Evolutionary conservation across 2,113 vertebrate genomes (phyloP).

Genomic region (Gavia stellata): DNA sequence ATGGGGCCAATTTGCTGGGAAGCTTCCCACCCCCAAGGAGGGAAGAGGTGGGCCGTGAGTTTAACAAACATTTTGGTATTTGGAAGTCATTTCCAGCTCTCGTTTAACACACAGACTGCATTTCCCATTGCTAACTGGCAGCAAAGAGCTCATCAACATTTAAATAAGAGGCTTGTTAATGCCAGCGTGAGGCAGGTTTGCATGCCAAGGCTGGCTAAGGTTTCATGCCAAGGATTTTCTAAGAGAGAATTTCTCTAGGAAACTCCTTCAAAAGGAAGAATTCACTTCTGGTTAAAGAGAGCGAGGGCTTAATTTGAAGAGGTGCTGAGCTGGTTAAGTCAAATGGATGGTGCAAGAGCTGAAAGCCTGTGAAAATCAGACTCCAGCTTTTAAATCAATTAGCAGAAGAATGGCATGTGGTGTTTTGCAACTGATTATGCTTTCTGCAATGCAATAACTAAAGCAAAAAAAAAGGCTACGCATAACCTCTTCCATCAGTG

Average conservation of each 20-base stretch:
- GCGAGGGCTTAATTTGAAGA: slow-evolving; percentile 27
- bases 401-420: slow-evolving; percentile 33
- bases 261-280: slow-evolving; percentile 74
- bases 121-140: slow-evolving; percentile 79
- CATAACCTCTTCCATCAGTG: not conserved
- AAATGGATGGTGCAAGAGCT: slow-evolving; percentile 38
- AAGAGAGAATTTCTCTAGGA: slow-evolving; percentile 81
- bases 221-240: slow-evolving; percentile 79
- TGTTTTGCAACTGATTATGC: slow-evolving; percentile 8
- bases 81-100: slow-evolving; percentile 68
- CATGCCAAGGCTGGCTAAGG: slow-evolving; percentile 77
- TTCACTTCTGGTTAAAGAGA: slow-evolving; percentile 47
- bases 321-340: slow-evolving; percentile 56
- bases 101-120: slow-evolving; percentile 77
- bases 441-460: slow-evolving; percentile 18
- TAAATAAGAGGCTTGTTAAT: slow-evolving; percentile 79
- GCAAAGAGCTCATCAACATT: slow-evolving; percentile 77
- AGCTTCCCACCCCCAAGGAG: slow-evolving; percentile 41
- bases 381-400: slow-evolving; percentile 46
- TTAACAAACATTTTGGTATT: slow-evolving; percentile 65
- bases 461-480: not conserved
- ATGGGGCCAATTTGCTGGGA: slow-evolving; percentile 41
- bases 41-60: slow-evolving; percentile 57
- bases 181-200: slow-evolving; percentile 76
- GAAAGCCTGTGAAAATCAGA: slow-evolving; percentile 47